These are phyloP conservation scores for Resseliella maxima DNA, from an alignment of 2,888 invertebrate species.

Conservation along the genomic window DNA sequence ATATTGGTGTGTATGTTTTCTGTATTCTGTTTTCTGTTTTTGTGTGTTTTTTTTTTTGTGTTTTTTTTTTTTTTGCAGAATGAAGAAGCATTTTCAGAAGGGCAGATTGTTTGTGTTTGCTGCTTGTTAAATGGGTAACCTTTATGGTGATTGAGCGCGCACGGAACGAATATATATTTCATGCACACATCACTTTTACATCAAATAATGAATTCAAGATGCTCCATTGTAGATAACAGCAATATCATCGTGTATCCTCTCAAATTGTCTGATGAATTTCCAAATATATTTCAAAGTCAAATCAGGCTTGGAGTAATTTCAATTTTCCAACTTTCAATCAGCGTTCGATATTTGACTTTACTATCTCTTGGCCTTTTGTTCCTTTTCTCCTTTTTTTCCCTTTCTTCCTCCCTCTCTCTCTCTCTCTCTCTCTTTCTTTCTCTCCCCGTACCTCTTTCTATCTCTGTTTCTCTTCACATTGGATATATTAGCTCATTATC, in stretches of 20 bases:
- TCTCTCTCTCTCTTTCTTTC: too few relatives aligned
- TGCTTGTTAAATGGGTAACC: neutral
- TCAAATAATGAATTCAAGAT: neutral
- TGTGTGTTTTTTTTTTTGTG: too few relatives aligned
- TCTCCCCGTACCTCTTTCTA: too few relatives aligned
- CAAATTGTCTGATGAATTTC: neutral
- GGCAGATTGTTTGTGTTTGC: neutral
- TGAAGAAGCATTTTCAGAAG: neutral
- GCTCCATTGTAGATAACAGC: neutral
- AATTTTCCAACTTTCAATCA: neutral
- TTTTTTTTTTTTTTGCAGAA: too few relatives aligned
- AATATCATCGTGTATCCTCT: neutral
- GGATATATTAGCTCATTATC: neutral
- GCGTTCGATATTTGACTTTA: too few relatives aligned
- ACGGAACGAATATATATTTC: neutral
- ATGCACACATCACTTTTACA: neutral
- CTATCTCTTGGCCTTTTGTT: too few relatives aligned
- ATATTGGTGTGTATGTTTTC: too few relatives aligned
- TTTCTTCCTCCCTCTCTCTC: too few relatives aligned
- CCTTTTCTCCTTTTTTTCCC: too few relatives aligned
- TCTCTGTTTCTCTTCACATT: too few relatives aligned
- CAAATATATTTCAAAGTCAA: neutral
- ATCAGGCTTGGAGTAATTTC: neutral
- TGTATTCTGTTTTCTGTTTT: too few relatives aligned
- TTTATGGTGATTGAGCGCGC: constrained; percentile 5